These are phyloP conservation scores for Crenichthys baileyi DNA, from an alignment of 2,797 vertebrate genomes.

Conservation along the genomic window DNA sequence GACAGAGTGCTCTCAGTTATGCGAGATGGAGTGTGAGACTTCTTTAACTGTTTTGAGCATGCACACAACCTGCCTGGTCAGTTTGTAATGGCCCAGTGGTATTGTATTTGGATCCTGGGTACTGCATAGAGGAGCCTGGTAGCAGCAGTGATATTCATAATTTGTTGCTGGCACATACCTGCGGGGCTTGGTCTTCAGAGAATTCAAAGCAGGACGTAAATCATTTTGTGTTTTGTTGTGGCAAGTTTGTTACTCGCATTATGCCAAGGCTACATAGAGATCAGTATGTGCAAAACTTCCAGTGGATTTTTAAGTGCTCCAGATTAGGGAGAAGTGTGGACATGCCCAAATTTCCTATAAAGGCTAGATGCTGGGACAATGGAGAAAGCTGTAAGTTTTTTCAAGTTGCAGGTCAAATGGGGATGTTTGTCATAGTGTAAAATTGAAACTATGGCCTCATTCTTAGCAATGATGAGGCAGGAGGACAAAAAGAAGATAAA, in stretches of 20 bases:
- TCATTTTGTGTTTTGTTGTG: neutral
- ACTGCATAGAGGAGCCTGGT: neutral
- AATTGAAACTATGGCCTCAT: neutral
- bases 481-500: too few species aligned
- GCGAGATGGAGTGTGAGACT: too few species aligned
- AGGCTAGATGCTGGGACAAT: neutral
- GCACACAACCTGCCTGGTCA: neutral
- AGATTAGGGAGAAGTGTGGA: neutral
- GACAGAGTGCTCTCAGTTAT: too few species aligned
- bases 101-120: neutral
- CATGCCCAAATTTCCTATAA: too few species aligned
- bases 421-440: neutral
- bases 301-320: neutral
- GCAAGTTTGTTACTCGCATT: neutral
- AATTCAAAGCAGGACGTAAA: neutral
- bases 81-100: neutral
- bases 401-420: neutral
- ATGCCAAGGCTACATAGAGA: neutral
- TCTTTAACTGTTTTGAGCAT: too few species aligned
- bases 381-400: neutral
- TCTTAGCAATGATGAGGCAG: neutral
- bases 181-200: neutral
- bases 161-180: neutral
- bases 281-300: neutral
- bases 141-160: neutral